phyloP scores from a whole-genome alignment of 2,888 invertebrate genomes.

The Pseudococcus viburni region DNA sequence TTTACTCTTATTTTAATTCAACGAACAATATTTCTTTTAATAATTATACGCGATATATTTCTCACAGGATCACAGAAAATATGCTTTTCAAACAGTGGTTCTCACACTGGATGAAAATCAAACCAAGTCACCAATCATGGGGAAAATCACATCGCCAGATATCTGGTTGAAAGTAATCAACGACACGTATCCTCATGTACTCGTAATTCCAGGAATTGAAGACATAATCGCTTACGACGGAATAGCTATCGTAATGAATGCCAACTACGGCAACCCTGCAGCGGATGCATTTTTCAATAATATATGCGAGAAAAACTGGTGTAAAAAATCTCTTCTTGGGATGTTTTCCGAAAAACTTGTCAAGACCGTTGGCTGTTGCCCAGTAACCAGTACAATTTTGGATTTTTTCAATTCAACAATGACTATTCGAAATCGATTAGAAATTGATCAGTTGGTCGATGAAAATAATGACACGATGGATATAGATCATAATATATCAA shows the following conservation, averaged over 20 bases:
- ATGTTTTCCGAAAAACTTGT: background rate
- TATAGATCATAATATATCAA: too few species aligned
- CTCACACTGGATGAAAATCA: background rate
- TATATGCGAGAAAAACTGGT: background rate
- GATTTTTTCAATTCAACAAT: background rate
- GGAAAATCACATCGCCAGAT: background rate
- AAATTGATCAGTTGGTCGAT: background rate
- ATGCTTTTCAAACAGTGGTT: background rate
- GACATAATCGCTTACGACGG: background rate
- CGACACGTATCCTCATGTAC: background rate
- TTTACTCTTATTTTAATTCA: too few species aligned
- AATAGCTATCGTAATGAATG: background rate
- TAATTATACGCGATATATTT: background rate
- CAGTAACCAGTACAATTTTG: background rate
- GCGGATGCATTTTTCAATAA: background rate
- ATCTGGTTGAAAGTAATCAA: background rate
- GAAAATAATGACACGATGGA: background rate
- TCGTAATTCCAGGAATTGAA: too few species aligned
- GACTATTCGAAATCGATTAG: background rate
- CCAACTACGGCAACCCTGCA: background rate
- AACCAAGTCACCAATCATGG: background rate
- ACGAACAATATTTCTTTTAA: too few species aligned
- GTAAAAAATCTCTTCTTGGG: background rate
- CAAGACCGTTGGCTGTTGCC: background rate
- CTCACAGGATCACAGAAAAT: background rate